Conservation (phyloP, 1,140 invertebrate species). For the Drosophila sucinea region DNA sequence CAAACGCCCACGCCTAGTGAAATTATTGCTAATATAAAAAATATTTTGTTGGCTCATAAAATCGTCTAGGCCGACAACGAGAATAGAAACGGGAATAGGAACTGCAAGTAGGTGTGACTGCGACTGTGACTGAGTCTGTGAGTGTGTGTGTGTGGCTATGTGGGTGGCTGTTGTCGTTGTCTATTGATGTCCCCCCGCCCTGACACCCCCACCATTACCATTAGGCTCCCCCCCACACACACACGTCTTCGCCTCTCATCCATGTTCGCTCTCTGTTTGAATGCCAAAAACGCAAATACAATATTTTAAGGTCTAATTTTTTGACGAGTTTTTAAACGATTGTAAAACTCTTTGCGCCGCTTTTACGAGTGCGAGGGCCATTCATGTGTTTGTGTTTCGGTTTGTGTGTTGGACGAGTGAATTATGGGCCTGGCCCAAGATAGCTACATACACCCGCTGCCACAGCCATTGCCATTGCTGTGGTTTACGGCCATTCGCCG, state of each 20-base stretch:
- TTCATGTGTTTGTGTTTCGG: slow-evolving; percentile 53
- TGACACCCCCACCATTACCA: not conserved
- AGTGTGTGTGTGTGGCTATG: slow-evolving; percentile 19
- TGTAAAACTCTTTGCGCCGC: slow-evolving; percentile 76
- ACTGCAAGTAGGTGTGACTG: slow-evolving; percentile 14
- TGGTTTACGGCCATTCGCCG: slow-evolving; percentile 46
- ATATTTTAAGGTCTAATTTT: slow-evolving; percentile 82
- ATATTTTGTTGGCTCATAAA: slow-evolving; percentile 79
- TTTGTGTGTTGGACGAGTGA: slow-evolving; percentile 54
- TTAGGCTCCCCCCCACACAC: not conserved
- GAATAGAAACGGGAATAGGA: slow-evolving; percentile 7
- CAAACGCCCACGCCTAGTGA: slow-evolving; percentile 62
- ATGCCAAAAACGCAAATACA: slow-evolving; percentile 66
- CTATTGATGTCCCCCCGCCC: slow-evolving; percentile 32
- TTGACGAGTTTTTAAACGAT: slow-evolving; percentile 83
- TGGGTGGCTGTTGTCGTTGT: slow-evolving; percentile 34
- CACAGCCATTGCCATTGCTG: slow-evolving; percentile 37
- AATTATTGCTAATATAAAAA: slow-evolving; percentile 82
- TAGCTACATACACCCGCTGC: slow-evolving; percentile 39
- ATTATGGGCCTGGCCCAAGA: slow-evolving; percentile 68
- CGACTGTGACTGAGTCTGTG: slow-evolving; percentile 15
- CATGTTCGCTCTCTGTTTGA: slow-evolving; percentile 21
- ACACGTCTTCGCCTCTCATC: slow-evolving; percentile 24
- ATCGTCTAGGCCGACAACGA: slow-evolving; percentile 48
- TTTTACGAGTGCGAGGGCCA: slow-evolving; percentile 73